Evolutionary conservation across 2,113 vertebrate species (phyloP).

Genomic region (Eulemur macaco): DNA sequence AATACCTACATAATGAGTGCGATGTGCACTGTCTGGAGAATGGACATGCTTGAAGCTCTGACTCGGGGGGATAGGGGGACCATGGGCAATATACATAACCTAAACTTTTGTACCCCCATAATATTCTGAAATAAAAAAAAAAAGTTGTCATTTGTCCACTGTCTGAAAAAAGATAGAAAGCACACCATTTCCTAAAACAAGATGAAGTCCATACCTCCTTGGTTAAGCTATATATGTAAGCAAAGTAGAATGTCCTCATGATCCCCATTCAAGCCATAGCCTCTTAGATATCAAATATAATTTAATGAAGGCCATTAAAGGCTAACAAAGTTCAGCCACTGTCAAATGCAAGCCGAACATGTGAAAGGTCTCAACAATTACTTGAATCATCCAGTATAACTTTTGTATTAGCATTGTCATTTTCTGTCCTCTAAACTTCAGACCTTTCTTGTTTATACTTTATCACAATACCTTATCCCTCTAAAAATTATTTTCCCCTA

Average conservation of each 20-base stretch:
- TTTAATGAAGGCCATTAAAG: constrained; percentile 73
- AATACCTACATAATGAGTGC: no score
- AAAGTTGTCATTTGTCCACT: not conserved
- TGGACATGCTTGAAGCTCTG: no score
- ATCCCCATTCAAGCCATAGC: not conserved
- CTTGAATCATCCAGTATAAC: constrained; percentile 24
- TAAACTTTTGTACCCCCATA: no score
- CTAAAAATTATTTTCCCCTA: constrained; percentile 29
- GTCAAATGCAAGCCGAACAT: constrained; percentile 67
- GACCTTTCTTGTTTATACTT: constrained; percentile 41
- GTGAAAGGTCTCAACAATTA: constrained; percentile 65
- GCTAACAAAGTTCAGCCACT: constrained; percentile 75
- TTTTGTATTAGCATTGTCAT: constrained; percentile 54
- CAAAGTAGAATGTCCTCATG: not conserved
- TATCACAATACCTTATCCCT: constrained; percentile 36
- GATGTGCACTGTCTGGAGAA: no score
- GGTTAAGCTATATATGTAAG: not conserved
- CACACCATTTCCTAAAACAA: not conserved
- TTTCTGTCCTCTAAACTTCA: constrained; percentile 64
- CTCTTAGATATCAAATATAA: constrained; percentile 65
- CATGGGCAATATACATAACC: no score
- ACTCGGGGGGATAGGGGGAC: no score
- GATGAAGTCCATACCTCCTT: not conserved
- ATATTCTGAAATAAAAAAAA: no score
- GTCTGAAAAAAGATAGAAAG: not conserved